Percentiles rank a stretch among this genome's conserved stretches.
These are phyloP conservation scores for Diloba caeruleocephala DNA, from an alignment of 2,888 invertebrate genomes.

Conservation along the genomic window DNA sequence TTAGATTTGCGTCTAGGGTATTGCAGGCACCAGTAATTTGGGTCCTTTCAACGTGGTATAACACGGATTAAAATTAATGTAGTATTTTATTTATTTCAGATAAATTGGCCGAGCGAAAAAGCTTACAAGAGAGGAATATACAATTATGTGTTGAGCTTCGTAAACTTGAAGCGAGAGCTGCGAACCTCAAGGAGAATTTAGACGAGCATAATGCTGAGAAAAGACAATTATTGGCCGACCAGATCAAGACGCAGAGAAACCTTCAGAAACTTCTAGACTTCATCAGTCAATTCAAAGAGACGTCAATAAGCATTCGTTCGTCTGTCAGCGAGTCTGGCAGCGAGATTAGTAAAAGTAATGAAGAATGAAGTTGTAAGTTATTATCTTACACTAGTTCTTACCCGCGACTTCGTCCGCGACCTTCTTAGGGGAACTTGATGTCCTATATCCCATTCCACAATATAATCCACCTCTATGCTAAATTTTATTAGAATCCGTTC, in stretches of 20 bases:
- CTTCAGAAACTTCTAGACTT: conserved; percentile 85
- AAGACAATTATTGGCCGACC: conserved; percentile 80
- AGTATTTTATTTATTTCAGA: conserved; percentile 67
- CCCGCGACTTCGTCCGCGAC: too few species aligned
- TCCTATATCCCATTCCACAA: too few species aligned
- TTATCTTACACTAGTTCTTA: too few species aligned
- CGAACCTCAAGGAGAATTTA: conserved; percentile 80
- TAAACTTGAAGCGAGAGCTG: conserved; percentile 81
- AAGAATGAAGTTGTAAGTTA: conserved; percentile 72
- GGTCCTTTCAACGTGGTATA: too few species aligned
- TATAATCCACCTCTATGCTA: too few species aligned
- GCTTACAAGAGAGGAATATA: conserved; percentile 82
- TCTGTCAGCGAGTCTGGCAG: conserved; percentile 81
- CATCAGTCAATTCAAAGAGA: conserved; percentile 85
- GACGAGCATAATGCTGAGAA: conserved; percentile 85
- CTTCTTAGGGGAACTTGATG: too few species aligned
- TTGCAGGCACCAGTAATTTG: too few species aligned
- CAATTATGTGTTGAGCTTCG: conserved; percentile 82
- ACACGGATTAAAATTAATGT: too few species aligned
- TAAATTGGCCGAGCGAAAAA: conserved; percentile 80
- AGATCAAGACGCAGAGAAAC: conserved; percentile 84
- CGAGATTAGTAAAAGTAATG: conserved; percentile 82
- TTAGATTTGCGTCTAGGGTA: too few species aligned
- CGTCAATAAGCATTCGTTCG: conserved; percentile 78
- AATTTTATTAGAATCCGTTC: too few species aligned